phyloP scores from a whole-genome alignment of 2,797 vertebrate species.

The Tadarida brasiliensis region DNA sequence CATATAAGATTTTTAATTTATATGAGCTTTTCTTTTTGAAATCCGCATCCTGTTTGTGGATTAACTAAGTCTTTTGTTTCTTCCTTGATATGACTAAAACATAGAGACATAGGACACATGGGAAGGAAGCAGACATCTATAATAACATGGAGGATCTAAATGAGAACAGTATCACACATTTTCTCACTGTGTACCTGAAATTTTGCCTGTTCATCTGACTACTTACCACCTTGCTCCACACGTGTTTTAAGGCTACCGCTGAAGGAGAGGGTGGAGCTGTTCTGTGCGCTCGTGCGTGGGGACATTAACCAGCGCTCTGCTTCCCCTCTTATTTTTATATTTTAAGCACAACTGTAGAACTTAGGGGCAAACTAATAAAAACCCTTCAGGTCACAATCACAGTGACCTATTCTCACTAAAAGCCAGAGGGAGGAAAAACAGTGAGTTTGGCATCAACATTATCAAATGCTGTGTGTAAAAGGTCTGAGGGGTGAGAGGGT shows the following conservation, averaged over 20 bases:
- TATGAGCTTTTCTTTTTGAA: background rate
- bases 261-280: background rate
- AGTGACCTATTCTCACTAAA: slow-evolving; percentile 1
- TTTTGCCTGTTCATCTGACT: background rate
- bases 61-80: background rate
- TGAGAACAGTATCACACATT: background rate
- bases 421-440: background rate
- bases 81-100: background rate
- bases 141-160: background rate
- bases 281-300: background rate
- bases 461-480: background rate
- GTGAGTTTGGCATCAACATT: background rate
- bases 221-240: background rate
- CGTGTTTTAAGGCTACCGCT: background rate
- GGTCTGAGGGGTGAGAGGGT: background rate
- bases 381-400: background rate
- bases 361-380: slow-evolving; percentile 1
- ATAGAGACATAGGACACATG: background rate
- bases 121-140: background rate
- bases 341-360: background rate
- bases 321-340: background rate
- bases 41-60: background rate
- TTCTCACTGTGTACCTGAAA: background rate
- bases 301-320: background rate
- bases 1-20: background rate